Evolutionary conservation across 2,113 vertebrate species (phyloP).

Genomic region (Drymodes brunneopygia): DNA sequence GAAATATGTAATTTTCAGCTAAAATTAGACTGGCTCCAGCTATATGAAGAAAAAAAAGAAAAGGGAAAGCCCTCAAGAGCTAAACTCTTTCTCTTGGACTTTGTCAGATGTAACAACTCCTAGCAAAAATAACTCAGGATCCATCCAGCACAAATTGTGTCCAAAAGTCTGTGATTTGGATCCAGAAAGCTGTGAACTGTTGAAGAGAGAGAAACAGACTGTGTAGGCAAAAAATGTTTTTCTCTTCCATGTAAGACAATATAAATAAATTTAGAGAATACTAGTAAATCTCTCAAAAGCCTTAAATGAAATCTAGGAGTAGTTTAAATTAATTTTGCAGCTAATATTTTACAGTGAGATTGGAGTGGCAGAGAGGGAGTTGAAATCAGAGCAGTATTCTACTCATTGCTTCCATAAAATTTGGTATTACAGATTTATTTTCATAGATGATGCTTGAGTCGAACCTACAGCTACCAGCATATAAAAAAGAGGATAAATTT

Average conservation of each 20-base stretch:
- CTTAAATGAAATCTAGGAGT: background rate
- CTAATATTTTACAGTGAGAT: background rate
- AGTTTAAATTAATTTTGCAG: background rate
- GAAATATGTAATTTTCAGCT: constrained; percentile 30
- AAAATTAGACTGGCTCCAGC: constrained; percentile 33
- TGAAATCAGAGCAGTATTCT: background rate
- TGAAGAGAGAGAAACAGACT: background rate
- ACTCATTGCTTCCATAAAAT: background rate
- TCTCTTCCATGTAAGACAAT: background rate
- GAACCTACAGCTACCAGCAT: background rate
- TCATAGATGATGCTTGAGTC: background rate
- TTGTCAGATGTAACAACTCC: background rate
- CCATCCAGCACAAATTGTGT: background rate
- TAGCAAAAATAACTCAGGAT: background rate
- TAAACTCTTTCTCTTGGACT: background rate
- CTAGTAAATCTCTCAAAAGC: background rate
- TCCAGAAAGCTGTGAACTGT: background rate
- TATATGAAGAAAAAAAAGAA: background rate
- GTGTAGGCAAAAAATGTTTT: background rate
- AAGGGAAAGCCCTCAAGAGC: background rate
- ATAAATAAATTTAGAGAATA: background rate
- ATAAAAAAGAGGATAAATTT: background rate
- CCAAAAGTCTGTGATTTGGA: background rate
- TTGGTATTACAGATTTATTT: background rate
- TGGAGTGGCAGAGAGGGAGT: background rate